Base-by-base conservation (phyloP, 2,797 vertebrate species). In the Odontamblyopus rebecca region DNA sequence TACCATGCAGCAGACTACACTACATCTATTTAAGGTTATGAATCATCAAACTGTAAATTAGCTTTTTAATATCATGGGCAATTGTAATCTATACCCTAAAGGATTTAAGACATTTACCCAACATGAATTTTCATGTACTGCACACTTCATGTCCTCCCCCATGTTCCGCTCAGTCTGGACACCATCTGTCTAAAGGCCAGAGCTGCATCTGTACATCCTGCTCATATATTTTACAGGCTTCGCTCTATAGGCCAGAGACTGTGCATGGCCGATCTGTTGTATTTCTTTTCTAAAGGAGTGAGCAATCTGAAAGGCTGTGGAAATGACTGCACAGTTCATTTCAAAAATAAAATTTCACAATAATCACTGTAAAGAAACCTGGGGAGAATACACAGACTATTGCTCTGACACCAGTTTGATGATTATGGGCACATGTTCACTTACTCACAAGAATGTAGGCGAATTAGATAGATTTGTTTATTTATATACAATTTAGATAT, bases 111-210 rank as follows among this genome's bases (percentile, higher is more conserved):
- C 23, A 27, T 59, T 27, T 59, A 5, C 23, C 56, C 4, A 61
- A 44, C 8, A 35, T 44, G 56, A n/a, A 71, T 53, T 53, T 66
- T 69, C n/a, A 75, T 50, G 53, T 71, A 67, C 15, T 77, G 50
- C 67, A 50, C 69, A 26, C 71, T 70, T 51, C 61, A 53, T 51
- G 51, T 48, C 12, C 50, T 67, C 62, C 51, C 30, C 67, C 30
- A 30, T 57, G 64, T 71, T 79, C 54, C 67, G 79, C 54, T 77
- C 72, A 61, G 83, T 77, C 79, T 79, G 81, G 78, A 77, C 76
- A 77, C 90, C 91, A 89, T 90, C 86, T 86, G 88, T 78, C 80
- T 77, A 77, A 83, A 82, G 73, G 73, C 75, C 76, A 66, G 72
- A 75, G 68, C 69, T 77, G 67, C 57, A 75, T 74, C 77, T 69